These are phyloP conservation scores for Dicyrtoma fusca DNA, from an alignment of 2,888 invertebrate genomes.

Conservation along the genomic window DNA sequence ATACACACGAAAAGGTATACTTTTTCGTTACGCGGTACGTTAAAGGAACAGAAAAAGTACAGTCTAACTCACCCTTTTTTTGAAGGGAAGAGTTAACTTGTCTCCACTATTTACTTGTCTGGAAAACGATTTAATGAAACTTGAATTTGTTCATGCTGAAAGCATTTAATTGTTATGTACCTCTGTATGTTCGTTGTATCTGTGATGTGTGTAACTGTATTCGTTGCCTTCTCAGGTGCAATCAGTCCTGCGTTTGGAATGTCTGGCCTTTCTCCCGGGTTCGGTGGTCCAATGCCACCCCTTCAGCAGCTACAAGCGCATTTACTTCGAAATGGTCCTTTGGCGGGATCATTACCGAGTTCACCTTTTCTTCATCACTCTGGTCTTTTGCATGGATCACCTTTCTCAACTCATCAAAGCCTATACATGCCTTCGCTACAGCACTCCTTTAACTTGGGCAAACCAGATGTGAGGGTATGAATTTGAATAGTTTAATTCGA, in stretches of 20 bases:
- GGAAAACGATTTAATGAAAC: too few species aligned
- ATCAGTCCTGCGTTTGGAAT: slow-evolving; percentile 80
- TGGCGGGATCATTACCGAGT: slow-evolving; percentile 62
- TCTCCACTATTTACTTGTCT: too few species aligned
- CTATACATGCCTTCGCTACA: slow-evolving; percentile 55
- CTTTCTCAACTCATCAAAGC: slow-evolving; percentile 54
- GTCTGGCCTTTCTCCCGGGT: slow-evolving; percentile 62
- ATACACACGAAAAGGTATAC: slow-evolving; percentile 29
- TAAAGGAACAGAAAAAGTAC: too few species aligned
- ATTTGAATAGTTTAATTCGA: not conserved
- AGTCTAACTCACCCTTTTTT: too few species aligned
- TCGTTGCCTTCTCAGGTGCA: slow-evolving; percentile 63
- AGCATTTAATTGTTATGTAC: too few species aligned
- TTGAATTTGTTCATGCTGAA: too few species aligned
- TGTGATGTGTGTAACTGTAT: too few species aligned
- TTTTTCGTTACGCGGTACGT: too few species aligned
- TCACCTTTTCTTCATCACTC: slow-evolving; percentile 62
- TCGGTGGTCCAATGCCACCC: slow-evolving; percentile 61
- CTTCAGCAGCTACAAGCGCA: slow-evolving; percentile 79
- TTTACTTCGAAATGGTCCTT: slow-evolving; percentile 67
- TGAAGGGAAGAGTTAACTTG: too few species aligned
- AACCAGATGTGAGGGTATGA: slow-evolving; percentile 49
- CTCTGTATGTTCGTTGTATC: too few species aligned
- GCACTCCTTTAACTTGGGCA: slow-evolving; percentile 50
- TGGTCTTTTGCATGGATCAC: slow-evolving; percentile 59